Conservation (phyloP, 2,797 vertebrate genomes). For the Gallirallus australis region DNA sequence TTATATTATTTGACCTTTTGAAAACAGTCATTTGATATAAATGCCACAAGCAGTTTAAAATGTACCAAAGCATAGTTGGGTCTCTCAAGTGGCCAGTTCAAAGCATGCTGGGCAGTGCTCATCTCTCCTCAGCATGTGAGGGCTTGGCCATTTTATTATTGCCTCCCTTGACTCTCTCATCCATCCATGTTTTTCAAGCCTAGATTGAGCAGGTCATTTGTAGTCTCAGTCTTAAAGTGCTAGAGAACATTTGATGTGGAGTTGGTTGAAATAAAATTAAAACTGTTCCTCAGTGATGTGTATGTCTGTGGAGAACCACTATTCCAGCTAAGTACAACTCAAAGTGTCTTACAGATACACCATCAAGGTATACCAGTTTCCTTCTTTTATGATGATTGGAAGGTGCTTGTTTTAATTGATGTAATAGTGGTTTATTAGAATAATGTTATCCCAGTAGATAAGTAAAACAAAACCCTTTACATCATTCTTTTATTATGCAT, state of each 20-base stretch:
- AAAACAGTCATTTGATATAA: conserved; percentile 1
- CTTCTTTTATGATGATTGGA: neutral
- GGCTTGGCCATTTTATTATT: neutral
- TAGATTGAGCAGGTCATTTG: neutral
- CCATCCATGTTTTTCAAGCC: neutral
- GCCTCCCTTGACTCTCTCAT: neutral
- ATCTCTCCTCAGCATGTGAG: neutral
- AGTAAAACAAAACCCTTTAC: neutral
- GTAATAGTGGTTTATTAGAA: neutral
- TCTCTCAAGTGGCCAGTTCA: neutral
- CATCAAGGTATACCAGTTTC: neutral
- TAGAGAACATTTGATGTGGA: neutral
- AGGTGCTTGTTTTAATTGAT: neutral
- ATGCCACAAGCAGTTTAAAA: neutral
- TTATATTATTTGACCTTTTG: conserved; percentile 20
- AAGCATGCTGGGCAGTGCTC: neutral
- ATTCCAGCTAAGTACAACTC: neutral
- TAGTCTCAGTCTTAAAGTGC: neutral
- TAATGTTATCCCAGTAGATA: neutral
- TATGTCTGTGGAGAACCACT: neutral
- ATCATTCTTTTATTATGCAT: neutral
- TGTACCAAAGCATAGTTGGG: neutral
- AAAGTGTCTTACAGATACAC: neutral
- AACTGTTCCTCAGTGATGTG: neutral
- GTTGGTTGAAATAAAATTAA: neutral